Conservation (phyloP, 2,888 invertebrate genomes). For the Melipona bicolor region DNA sequence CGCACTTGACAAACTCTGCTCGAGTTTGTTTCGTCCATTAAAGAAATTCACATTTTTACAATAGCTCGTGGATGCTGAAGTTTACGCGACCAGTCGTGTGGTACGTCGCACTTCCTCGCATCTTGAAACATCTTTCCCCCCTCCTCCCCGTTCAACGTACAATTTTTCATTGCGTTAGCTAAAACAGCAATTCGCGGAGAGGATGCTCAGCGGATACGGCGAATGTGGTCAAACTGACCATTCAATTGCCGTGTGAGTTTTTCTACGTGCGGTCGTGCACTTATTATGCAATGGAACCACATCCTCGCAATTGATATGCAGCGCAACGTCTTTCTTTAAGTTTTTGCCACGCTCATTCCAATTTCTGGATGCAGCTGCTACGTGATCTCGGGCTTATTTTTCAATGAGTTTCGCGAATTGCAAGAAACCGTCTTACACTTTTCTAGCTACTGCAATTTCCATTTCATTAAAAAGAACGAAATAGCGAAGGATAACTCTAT, state of each 20-base stretch:
- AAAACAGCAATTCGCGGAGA: background rate
- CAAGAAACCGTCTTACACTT: background rate
- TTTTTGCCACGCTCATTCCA: background rate
- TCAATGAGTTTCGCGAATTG: background rate
- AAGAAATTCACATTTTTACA: too few species aligned
- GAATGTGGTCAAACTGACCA: background rate
- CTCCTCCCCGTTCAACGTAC: background rate
- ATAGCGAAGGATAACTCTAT: too few species aligned
- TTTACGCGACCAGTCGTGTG: too few species aligned
- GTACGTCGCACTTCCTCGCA: background rate
- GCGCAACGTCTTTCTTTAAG: background rate
- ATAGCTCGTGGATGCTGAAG: too few species aligned
- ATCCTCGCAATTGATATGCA: conserved; percentile 9
- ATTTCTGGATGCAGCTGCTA: background rate
- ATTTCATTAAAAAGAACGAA: background rate
- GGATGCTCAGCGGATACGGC: background rate
- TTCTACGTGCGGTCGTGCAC: background rate
- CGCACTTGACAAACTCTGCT: too few species aligned
- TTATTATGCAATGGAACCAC: background rate
- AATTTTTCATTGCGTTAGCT: background rate
- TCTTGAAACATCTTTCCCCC: background rate
- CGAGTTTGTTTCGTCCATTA: too few species aligned
- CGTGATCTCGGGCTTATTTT: background rate
- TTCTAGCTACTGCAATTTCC: background rate
- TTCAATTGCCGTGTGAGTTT: background rate